These are phyloP conservation scores for Fragum whitleyi DNA, from an alignment of 2,888 invertebrate species.

Conservation along the genomic window DNA sequence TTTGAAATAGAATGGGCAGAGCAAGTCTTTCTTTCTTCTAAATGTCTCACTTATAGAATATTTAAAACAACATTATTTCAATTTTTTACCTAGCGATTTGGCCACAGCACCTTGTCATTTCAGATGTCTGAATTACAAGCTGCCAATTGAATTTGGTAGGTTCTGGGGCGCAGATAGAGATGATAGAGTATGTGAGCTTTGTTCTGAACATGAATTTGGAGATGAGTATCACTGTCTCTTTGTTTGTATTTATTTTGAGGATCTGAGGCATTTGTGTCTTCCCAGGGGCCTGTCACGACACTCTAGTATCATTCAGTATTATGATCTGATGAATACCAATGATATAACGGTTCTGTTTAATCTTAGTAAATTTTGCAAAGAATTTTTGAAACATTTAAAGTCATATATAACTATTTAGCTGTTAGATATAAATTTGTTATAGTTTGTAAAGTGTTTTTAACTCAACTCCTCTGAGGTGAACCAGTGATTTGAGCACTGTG, in stretches of 20 bases:
- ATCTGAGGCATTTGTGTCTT: background rate
- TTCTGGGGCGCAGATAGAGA: background rate
- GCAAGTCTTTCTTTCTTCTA: background rate
- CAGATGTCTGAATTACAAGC: background rate
- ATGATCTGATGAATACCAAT: background rate
- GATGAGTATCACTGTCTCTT: slow-evolving; percentile 7
- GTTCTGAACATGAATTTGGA: background rate
- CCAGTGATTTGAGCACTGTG: too few relatives aligned
- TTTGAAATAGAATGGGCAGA: background rate
- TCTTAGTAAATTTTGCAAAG: background rate
- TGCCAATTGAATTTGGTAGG: background rate
- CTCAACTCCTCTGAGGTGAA: too few relatives aligned
- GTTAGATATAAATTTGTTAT: too few relatives aligned
- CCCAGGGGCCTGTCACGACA: background rate
- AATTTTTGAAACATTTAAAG: background rate
- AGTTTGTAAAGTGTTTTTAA: too few relatives aligned
- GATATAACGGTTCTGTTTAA: background rate
- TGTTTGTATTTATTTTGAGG: too few relatives aligned
- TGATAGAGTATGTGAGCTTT: background rate
- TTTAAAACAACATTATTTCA: background rate
- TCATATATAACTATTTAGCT: background rate
- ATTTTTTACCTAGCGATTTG: background rate
- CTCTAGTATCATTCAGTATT: background rate
- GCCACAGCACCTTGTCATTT: background rate
- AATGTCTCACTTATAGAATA: background rate